Evolutionary conservation across 2,888 invertebrate species (phyloP), one percentile per base, ranked within the genome.

Genomic region (Melanophora roralis): DNA sequence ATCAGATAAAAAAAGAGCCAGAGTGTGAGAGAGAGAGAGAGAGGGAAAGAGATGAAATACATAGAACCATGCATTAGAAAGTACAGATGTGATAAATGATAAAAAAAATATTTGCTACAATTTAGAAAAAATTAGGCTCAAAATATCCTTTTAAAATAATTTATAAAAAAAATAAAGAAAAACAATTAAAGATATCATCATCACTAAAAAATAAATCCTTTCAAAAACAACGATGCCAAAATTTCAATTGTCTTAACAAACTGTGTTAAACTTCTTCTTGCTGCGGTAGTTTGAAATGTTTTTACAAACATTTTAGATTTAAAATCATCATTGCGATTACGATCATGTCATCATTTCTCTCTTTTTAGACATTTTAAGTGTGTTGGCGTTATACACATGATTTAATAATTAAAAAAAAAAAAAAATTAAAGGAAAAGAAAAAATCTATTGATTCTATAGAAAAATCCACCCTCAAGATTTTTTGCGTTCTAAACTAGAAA

Each of bases 341-440:
- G 64, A 78, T 75, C 49, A 38, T 74, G 40, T 53, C 53, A 71
- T 74, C 43, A 45, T 68, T 1, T 12, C 9, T 27, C n/a, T 43
- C 32, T 59, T 53, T 1, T 36, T 62, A n/a, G 36, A 51, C 38
- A 38, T 34, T 43, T 55, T 65, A 14, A 69, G 80, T 82, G 85
- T 84, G 86, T 87, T 83, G 86, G 86, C 86, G 86, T 85, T 84
- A 73, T 74, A 74, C 83, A 85, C 83, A 81, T 85, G 83, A 86
- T 85, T 85, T 81, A 83, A 78, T 65, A 73, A 73, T 2, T 49
- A 2, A 0, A 19, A 19, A 5, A 34, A n/a, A n/a, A n/a, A 14
- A n/a, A n/a, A n/a, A n/a, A n/a, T n/a, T n/a, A n/a, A n/a, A n/a
- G n/a, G n/a, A n/a, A n/a, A n/a, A n/a, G n/a, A 34, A 62, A 57